A percentile compares a stretch with the other conserved stretches of the same genome.
phyloP scores from a whole-genome alignment of 23 tunicate genomes.

The Ascidia mentula region DNA sequence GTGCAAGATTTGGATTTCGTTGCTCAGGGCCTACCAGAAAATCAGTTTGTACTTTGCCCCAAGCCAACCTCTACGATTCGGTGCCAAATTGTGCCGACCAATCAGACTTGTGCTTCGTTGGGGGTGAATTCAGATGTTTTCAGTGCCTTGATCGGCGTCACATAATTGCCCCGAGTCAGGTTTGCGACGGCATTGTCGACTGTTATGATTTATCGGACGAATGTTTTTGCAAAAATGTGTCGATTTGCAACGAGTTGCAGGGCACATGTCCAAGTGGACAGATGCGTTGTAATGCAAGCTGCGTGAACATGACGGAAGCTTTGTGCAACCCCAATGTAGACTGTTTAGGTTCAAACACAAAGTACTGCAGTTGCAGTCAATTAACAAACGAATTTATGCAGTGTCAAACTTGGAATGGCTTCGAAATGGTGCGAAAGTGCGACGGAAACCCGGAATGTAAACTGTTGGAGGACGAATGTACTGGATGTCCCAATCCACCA shows the following conservation, averaged over 20 bases:
- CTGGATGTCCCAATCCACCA: background rate
- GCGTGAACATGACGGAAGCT: background rate
- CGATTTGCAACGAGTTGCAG: background rate
- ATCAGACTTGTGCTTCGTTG: conserved; percentile 3
- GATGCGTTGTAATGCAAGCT: background rate
- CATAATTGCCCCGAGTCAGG: background rate
- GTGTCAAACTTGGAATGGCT: background rate
- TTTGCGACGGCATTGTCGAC: background rate
- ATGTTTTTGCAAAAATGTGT: background rate
- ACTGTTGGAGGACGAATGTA: background rate
- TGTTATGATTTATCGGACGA: conserved; percentile 16
- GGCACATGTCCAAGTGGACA: background rate
- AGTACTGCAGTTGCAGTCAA: conserved; percentile 3
- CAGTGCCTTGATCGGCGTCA: background rate
- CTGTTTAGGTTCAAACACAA: background rate
- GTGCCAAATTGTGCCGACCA: background rate
- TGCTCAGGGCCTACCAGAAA: background rate
- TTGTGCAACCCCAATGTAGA: background rate
- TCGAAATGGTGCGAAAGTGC: background rate
- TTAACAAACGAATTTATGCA: background rate
- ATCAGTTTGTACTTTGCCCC: background rate
- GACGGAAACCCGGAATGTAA: background rate
- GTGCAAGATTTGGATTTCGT: background rate
- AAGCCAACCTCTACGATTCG: conserved; percentile 4
- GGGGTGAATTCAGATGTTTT: background rate